phyloP scores from a whole-genome alignment of 2,113 vertebrate species.

The Illadopsis cleaveri region DNA sequence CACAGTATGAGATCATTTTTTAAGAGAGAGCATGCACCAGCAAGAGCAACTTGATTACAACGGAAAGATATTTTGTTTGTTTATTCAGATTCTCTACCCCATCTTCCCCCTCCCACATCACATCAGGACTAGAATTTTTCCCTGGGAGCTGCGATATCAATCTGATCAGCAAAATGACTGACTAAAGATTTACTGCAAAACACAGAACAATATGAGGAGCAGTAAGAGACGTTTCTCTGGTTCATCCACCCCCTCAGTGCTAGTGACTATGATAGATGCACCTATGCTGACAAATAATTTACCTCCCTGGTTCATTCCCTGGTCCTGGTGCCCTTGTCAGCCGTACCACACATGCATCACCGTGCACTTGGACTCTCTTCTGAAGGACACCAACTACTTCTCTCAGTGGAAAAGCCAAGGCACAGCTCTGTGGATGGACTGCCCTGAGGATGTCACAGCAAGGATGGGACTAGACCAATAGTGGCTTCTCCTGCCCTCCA shows the following conservation, averaged over 20 bases:
- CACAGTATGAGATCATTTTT: conserved; percentile 22
- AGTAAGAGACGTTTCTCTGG: not conserved
- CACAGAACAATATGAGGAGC: not conserved
- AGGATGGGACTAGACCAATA: not conserved
- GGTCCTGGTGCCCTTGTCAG: not conserved
- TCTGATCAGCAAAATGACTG: not conserved
- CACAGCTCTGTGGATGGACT: not conserved
- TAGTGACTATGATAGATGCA: accelerated
- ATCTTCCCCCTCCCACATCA: not conserved
- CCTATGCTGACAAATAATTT: not conserved
- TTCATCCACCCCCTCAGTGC: not conserved
- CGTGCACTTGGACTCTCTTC: not conserved
- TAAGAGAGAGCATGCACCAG: not conserved
- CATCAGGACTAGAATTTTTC: not conserved
- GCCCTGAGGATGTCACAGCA: not conserved
- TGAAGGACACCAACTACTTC: not conserved
- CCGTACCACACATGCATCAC: not conserved
- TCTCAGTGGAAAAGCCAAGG: not conserved
- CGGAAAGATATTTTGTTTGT: not conserved
- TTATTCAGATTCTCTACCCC: not conserved
- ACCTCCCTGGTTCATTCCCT: not conserved
- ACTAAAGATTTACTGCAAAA: not conserved
- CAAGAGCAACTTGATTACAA: conserved; percentile 38
- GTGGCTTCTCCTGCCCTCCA: conserved; percentile 3
- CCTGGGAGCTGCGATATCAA: not conserved